Evolutionary conservation across 2,797 vertebrate species (phyloP).

Genomic region (Sparidentex hasta): DNA sequence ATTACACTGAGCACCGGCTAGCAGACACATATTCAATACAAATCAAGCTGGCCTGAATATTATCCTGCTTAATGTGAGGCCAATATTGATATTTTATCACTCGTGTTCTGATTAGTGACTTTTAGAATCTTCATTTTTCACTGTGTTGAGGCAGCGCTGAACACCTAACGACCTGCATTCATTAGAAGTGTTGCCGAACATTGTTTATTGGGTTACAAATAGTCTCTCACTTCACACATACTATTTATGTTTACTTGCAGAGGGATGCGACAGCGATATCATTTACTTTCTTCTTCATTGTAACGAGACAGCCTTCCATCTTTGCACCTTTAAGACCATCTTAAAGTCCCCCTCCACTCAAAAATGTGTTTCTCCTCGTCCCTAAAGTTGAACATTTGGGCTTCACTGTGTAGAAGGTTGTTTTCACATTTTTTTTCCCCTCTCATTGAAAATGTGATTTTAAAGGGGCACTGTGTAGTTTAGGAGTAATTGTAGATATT

Average conservation of each 20-base stretch:
- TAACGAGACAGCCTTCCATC: background rate
- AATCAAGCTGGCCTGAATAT: slow-evolving; percentile 96
- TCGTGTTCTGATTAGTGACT: slow-evolving; percentile 87
- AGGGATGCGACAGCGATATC: background rate
- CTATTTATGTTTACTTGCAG: slow-evolving; percentile 69
- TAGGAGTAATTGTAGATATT: too few species aligned
- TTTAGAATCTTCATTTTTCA: slow-evolving; percentile 88
- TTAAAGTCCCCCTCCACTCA: too few species aligned
- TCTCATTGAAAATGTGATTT: too few species aligned
- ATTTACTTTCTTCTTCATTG: background rate
- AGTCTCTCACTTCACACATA: slow-evolving; percentile 36
- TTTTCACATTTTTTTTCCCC: too few species aligned
- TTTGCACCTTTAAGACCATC: background rate
- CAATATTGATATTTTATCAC: slow-evolving; percentile 95
- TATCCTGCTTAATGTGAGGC: slow-evolving; percentile 93
- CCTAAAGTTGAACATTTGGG: too few species aligned
- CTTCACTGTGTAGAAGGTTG: too few species aligned
- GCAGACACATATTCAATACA: slow-evolving; percentile 98
- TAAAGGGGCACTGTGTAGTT: too few species aligned
- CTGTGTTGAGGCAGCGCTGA: slow-evolving; percentile 82
- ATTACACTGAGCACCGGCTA: slow-evolving; percentile 94
- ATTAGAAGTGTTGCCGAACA: slow-evolving; percentile 85
- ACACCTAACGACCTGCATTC: slow-evolving; percentile 85
- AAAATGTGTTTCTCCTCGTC: too few species aligned
- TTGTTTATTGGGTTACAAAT: slow-evolving; percentile 83